phyloP scores from a whole-genome alignment of 2,888 invertebrate genomes.

The Diplazon laetatorius region DNA sequence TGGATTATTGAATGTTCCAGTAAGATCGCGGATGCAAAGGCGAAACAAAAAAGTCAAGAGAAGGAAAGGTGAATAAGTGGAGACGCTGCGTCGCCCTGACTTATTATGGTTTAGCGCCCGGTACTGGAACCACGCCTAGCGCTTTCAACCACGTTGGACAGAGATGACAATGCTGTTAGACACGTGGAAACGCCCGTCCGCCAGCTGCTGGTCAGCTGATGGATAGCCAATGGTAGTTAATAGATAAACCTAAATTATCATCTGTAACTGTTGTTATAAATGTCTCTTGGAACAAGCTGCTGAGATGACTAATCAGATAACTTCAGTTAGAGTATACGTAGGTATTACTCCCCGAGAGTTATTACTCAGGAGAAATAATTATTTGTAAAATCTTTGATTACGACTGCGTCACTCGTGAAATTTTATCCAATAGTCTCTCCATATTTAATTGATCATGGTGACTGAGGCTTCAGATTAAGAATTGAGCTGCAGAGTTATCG shows the following conservation, averaged over 20 bases:
- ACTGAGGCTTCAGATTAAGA: constrained; percentile 27
- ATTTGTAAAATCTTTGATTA: constrained; percentile 4
- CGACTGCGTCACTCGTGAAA: constrained; percentile 21
- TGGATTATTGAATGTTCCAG: constrained; percentile 76
- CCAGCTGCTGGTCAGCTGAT: constrained; percentile 72
- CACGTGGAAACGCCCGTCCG: constrained; percentile 64
- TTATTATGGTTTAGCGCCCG: constrained; percentile 29
- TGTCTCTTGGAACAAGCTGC: constrained; percentile 17
- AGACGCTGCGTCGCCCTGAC: constrained; percentile 51
- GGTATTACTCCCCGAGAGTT: constrained; percentile 27
- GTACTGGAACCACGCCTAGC: constrained; percentile 1
- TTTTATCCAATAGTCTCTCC: constrained; percentile 20
- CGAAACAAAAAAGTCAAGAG: constrained; percentile 63
- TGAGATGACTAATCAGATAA: constrained; percentile 22
- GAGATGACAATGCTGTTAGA: constrained; percentile 24
- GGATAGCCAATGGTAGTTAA: constrained; percentile 61
- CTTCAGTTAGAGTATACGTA: constrained; percentile 36
- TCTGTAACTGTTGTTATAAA: constrained; percentile 14
- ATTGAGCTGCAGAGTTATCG: constrained; percentile 29
- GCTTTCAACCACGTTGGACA: constrained; percentile 4
- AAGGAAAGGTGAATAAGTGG: constrained; percentile 62
- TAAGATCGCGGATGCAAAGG: constrained; percentile 39
- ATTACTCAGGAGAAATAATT: constrained; percentile 42
- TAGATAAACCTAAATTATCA: constrained; percentile 33
- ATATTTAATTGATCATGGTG: constrained; percentile 34